Evolutionary conservation across 2,888 invertebrate species (phyloP).

Genomic region (Macrophya annulata): DNA sequence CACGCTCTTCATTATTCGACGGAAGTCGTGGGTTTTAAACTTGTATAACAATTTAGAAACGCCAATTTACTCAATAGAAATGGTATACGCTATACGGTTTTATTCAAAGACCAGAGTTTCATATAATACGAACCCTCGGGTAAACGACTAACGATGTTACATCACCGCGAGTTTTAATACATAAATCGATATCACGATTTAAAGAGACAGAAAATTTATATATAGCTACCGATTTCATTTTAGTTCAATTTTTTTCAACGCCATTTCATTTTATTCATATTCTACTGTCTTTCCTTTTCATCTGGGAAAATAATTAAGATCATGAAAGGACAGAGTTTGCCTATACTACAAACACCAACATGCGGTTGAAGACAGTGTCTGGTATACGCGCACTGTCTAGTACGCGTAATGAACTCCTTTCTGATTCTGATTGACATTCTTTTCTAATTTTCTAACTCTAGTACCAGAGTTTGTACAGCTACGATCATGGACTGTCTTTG

Average conservation of each 20-base stretch:
- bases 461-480: not conserved
- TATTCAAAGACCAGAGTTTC: not conserved
- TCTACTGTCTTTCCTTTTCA: not conserved
- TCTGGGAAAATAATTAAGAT: not conserved
- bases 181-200: not conserved
- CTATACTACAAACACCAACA: no score
- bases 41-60: not conserved
- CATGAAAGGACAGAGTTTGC: no score
- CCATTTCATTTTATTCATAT: not conserved
- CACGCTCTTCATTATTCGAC: not conserved
- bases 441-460: not conserved
- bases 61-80: not conserved
- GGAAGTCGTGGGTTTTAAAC: constrained; percentile 41
- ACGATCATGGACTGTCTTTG: not conserved
- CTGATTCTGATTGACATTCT: no score
- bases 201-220: no score
- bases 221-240: no score
- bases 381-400: not conserved
- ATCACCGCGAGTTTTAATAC: not conserved
- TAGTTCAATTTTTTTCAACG: not conserved
- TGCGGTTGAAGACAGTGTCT: not conserved
- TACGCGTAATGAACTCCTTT: constrained; percentile 16
- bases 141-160: not conserved
- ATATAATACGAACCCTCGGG: not conserved
- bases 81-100: constrained; percentile 18